Evolutionary conservation across 2,797 vertebrate species (phyloP).

Genomic region (Enteromius afrohamiltoni): DNA sequence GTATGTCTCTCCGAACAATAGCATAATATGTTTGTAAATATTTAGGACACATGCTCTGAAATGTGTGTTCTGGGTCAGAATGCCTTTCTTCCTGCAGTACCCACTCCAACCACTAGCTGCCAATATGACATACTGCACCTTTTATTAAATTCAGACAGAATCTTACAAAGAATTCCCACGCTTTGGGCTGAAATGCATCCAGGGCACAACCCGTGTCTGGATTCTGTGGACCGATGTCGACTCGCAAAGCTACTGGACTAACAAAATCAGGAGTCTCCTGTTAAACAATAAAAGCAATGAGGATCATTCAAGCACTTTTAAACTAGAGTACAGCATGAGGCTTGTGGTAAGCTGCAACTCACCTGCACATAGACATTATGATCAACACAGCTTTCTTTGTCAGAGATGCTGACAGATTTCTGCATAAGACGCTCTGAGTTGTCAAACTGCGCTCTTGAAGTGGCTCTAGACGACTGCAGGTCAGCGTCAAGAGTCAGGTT

Average conservation of each 20-base stretch:
- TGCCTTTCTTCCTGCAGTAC: no score
- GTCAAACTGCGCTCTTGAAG: constrained; percentile 82
- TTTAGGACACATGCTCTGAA: no score
- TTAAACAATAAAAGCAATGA: neutral
- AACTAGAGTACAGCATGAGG: neutral
- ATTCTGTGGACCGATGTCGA: constrained; percentile 76
- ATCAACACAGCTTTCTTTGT: constrained; percentile 67
- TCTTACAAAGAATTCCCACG: constrained; percentile 82
- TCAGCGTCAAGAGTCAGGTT: constrained; percentile 83
- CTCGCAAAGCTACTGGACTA: constrained; percentile 76
- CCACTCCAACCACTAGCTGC: no score
- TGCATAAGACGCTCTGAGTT: constrained; percentile 78
- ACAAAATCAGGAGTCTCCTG: constrained; percentile 80
- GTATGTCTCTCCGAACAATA: no score
- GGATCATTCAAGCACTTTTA: neutral
- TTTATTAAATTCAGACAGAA: neutral
- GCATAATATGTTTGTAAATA: no score
- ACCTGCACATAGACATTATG: constrained; percentile 76
- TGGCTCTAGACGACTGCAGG: constrained; percentile 77
- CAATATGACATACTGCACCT: no score
- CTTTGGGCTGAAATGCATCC: constrained; percentile 74
- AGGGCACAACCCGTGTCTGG: constrained; percentile 78
- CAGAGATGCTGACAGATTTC: constrained; percentile 64
- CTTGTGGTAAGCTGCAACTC: neutral
- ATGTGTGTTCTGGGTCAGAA: no score